Conservation (phyloP, 2,888 invertebrate species). For the Agrilus mali region DNA sequence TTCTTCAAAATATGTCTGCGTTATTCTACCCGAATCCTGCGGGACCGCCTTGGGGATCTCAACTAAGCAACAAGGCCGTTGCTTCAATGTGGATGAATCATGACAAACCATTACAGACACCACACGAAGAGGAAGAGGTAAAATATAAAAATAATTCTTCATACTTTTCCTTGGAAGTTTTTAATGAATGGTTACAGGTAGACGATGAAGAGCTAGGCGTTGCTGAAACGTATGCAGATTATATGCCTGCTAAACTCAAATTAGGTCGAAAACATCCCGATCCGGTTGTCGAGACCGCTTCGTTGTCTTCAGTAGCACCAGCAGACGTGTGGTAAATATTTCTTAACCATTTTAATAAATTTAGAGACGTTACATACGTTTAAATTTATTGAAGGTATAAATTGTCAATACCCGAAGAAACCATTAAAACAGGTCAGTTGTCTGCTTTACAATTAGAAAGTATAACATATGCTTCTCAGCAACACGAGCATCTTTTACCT, state of each 20-base stretch:
- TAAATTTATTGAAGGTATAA: constrained; percentile 41
- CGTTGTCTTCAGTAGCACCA: constrained; percentile 89
- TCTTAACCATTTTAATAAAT: neutral
- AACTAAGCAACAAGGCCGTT: constrained; percentile 40
- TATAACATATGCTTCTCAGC: constrained; percentile 93
- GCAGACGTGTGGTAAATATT: constrained; percentile 61
- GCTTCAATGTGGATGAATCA: constrained; percentile 47
- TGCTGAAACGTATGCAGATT: constrained; percentile 96
- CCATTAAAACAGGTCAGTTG: constrained; percentile 71
- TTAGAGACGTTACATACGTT: neutral
- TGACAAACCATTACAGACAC: constrained; percentile 24
- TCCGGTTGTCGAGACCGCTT: constrained; percentile 97
- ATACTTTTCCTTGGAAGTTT: too few relatives aligned
- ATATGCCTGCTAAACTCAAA: constrained; percentile 93
- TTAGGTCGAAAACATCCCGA: constrained; percentile 95
- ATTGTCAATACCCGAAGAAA: constrained; percentile 69
- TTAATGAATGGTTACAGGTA: constrained; percentile 31
- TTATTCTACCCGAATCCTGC: constrained; percentile 24
- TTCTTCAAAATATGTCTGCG: constrained; percentile 28
- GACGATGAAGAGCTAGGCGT: constrained; percentile 96
- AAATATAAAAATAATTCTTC: neutral
- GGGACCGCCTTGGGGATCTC: constrained; percentile 27
- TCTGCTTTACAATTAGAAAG: constrained; percentile 96
- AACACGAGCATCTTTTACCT: constrained; percentile 82
- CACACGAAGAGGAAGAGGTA: constrained; percentile 30